Percentiles rank a stretch among this genome's conserved stretches.
Evolutionary conservation across 2,797 vertebrate genomes (phyloP).

Genomic region (Phataginus tricuspis): DNA sequence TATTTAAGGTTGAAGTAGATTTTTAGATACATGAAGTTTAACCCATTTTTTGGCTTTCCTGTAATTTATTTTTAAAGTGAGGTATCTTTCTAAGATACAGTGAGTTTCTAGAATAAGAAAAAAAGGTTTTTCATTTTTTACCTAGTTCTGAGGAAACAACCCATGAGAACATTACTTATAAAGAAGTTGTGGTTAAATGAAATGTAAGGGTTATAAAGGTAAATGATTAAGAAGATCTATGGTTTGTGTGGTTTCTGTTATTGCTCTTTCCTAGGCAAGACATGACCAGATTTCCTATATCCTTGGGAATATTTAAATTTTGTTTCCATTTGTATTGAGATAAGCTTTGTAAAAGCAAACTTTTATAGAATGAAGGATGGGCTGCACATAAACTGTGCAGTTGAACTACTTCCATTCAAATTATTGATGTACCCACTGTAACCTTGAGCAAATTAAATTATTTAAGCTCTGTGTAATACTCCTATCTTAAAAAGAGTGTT

Average conservation of each 20-base stretch:
- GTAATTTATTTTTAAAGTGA: conserved; percentile 46
- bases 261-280: background rate
- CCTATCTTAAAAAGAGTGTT: background rate
- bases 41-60: conserved; percentile 15
- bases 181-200: conserved; percentile 48
- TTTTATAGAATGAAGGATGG: background rate
- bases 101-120: conserved; percentile 32
- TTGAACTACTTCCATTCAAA: background rate
- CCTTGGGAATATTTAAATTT: conserved; percentile 9
- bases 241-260: background rate
- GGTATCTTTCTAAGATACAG: background rate
- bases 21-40: conserved; percentile 37
- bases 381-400: background rate
- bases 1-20: background rate
- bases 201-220: background rate
- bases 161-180: background rate
- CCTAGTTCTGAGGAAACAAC: background rate
- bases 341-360: background rate
- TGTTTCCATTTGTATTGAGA: background rate
- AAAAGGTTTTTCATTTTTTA: conserved; percentile 44
- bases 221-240: background rate
- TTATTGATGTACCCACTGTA: background rate
- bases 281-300: background rate
- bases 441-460: background rate
- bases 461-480: background rate